These are phyloP conservation scores for Steinernema feltiae DNA, from an alignment of 1,140 invertebrate species.

Conservation along the genomic window DNA sequence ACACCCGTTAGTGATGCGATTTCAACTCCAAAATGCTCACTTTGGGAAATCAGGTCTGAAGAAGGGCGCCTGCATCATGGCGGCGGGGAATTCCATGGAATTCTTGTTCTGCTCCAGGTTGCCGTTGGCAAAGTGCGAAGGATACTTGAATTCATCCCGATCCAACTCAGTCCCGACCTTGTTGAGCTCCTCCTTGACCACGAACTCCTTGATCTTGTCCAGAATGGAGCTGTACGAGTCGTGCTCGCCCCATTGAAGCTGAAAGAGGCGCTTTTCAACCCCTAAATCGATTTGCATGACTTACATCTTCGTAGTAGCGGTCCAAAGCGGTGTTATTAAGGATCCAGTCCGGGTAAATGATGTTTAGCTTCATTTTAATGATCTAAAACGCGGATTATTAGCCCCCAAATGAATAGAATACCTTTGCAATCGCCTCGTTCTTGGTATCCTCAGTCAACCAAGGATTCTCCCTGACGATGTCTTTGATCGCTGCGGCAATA, in stretches of 20 bases:
- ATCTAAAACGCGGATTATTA: not conserved
- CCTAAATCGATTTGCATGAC: not conserved
- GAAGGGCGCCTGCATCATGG: not conserved
- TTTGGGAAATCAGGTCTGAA: not conserved
- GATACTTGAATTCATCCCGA: not conserved
- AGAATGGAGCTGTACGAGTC: not conserved
- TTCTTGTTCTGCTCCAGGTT: not conserved
- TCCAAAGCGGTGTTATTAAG: not conserved
- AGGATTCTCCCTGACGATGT: not conserved
- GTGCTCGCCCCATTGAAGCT: not conserved
- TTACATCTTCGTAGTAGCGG: not conserved
- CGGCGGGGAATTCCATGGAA: not conserved
- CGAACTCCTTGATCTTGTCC: not conserved
- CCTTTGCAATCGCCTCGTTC: not conserved
- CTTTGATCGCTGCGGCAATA: not conserved
- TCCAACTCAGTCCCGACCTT: not conserved
- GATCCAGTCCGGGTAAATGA: not conserved
- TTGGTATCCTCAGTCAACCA: not conserved
- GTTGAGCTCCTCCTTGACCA: not conserved
- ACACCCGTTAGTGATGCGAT: too few relatives aligned
- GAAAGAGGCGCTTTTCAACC: not conserved
- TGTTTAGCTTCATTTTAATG: not conserved
- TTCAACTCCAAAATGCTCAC: too few relatives aligned
- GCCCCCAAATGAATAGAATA: not conserved
- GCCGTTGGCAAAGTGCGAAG: not conserved